Conservation (phyloP, 2,797 vertebrate genomes). For the Semotilus atromaculatus region DNA sequence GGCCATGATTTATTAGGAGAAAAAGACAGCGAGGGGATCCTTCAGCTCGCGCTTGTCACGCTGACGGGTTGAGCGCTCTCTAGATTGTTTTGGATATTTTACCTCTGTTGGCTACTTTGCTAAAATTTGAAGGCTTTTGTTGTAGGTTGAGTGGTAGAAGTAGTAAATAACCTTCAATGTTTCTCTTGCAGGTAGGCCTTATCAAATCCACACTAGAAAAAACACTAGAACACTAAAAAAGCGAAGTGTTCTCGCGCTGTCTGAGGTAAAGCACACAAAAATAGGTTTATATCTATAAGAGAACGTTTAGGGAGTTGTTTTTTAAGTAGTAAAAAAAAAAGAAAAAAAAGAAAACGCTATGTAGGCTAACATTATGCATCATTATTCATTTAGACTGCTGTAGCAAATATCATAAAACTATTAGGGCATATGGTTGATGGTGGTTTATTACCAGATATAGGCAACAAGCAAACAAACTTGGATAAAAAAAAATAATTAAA, state of each 20-base stretch:
- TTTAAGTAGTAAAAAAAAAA: neutral
- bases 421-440: neutral
- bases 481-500: too few relatives aligned
- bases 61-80: slow-evolving; percentile 64
- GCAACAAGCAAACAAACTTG: neutral
- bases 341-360: too few relatives aligned
- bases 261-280: neutral
- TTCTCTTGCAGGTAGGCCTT: neutral
- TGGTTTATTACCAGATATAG: neutral
- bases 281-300: neutral
- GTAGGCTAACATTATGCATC: neutral
- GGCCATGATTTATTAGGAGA: slow-evolving; percentile 80
- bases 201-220: neutral
- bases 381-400: neutral
- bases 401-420: neutral
- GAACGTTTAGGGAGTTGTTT: neutral
- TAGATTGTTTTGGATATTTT: slow-evolving; percentile 3
- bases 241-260: neutral
- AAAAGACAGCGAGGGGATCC: slow-evolving; percentile 50
- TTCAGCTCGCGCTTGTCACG: slow-evolving; percentile 61
- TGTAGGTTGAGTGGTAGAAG: neutral
- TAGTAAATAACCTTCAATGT: neutral
- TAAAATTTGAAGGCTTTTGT: neutral
- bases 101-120: neutral
- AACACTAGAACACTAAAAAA: neutral